A percentile compares a stretch with the other conserved stretches of the same genome.
Evolutionary conservation across 2,113 vertebrate genomes (phyloP).

Genomic region (Dinomys branickii): DNA sequence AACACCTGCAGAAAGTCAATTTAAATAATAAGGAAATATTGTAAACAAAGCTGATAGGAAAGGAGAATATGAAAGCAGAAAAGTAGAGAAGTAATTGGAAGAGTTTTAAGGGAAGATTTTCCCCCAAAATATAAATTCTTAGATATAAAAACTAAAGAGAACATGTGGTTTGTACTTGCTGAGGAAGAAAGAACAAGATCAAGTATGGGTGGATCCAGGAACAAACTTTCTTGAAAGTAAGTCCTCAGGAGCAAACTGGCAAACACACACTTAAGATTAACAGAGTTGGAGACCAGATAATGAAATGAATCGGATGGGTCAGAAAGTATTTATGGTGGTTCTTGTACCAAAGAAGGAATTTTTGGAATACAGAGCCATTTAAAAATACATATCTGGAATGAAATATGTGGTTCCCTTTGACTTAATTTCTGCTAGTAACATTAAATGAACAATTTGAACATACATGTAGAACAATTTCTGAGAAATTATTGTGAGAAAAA

Average conservation of each 20-base stretch:
- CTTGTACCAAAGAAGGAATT: not conserved
- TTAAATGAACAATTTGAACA: not conserved
- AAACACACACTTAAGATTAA: not conserved
- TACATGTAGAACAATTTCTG: not conserved
- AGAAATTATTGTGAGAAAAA: slow-evolving; percentile 39
- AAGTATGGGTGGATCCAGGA: not conserved
- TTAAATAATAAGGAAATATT: slow-evolving; percentile 22
- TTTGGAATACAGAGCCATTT: not conserved
- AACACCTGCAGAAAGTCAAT: not conserved
- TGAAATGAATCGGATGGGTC: not conserved
- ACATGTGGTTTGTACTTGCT: not conserved
- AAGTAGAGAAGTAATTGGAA: not conserved
- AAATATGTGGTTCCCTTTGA: not conserved
- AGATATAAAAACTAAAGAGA: not conserved
- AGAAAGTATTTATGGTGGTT: not conserved
- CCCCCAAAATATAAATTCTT: not conserved
- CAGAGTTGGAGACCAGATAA: not conserved
- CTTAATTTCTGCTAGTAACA: slow-evolving; percentile 4
- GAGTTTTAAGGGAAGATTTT: not conserved
- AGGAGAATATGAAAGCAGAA: not conserved
- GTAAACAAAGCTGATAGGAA: not conserved
- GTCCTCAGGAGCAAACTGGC: not conserved
- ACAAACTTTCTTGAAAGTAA: not conserved
- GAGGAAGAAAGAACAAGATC: not conserved
- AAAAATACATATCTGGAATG: not conserved